Base-by-base conservation (phyloP, 1,140 invertebrate genomes). In the Drosophila trapezifrons region DNA sequence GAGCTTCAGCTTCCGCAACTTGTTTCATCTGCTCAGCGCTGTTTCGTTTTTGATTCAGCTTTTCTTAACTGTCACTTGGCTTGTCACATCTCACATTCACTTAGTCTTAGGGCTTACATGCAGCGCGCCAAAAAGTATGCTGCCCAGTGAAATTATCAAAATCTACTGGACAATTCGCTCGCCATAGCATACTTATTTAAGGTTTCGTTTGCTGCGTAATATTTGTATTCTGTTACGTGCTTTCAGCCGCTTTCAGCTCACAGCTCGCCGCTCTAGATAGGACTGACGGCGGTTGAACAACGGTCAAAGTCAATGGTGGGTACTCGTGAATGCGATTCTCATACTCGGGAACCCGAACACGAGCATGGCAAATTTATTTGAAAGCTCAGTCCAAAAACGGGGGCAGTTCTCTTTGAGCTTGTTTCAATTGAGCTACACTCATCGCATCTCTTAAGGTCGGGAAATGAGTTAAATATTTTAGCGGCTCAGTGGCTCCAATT, bases 51-150 rank as follows among this genome's bases (percentile, higher is more conserved):
- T 66, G 42, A 52, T 52, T 54, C 51, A 54, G 45, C 59, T 80
- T 75, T 74, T 81, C 66, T 65, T 63, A 86, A 76, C 83, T 87
- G 70, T 87, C 83, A 79, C 79, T 83, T 63, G 42, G 70, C 77
- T 64, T 83, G 83, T 80, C 84, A 89, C 80, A 79, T 70, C 78
- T 83, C 80, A 80, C 79, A 78, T 71, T 76, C 80, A 83, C 80
- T 76, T 67, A 70, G 69, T 55, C 56, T 20, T 52, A 38, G 51
- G 32, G 56, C 51, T 58, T 52, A 52, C 32, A 66, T 57, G 64
- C 47, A 69, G 65, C 83, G 79, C 84, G 79, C 83, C 84, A 89
- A 87, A 87, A 87, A 69, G 56, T 65, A 58, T 74, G 65, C 62
- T 67, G 54, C 54, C 25, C 42, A 35, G 49, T 25, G 17, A 49